Percentiles rank a stretch among this genome's conserved stretches.
Evolutionary conservation across 1,140 invertebrate species (phyloP).

Genomic region (Rhopalosiphum padi): DNA sequence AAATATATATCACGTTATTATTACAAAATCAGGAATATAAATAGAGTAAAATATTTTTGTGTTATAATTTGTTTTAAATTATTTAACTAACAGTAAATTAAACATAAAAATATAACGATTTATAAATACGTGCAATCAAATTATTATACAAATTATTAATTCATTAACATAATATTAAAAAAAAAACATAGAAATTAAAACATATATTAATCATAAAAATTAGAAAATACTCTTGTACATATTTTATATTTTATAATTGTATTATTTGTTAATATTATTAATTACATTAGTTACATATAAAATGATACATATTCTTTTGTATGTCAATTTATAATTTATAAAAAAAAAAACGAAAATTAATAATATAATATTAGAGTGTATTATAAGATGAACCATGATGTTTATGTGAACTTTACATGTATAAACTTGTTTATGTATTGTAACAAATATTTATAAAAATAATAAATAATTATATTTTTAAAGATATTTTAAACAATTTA

Average conservation of each 20-base stretch:
- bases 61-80: neutral
- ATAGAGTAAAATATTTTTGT: no score
- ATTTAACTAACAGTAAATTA: neutral
- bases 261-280: no score
- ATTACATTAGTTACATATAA: no score
- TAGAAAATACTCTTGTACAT: neutral
- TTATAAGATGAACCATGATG: neutral
- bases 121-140: neutral
- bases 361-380: neutral
- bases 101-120: neutral
- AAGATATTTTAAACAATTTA: neutral
- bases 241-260: no score
- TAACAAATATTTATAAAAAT: neutral
- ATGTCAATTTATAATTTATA: neutral
- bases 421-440: neutral
- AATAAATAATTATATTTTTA: neutral
- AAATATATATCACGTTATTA: neutral
- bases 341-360: neutral
- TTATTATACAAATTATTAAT: neutral
- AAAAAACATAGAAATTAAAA: neutral
- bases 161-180: neutral
- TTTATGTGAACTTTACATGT: neutral
- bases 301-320: no score
- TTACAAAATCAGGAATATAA: neutral
- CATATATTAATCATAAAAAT: neutral